phyloP scores from a whole-genome alignment of 1,140 invertebrate species.

The Aphis gossypii region DNA sequence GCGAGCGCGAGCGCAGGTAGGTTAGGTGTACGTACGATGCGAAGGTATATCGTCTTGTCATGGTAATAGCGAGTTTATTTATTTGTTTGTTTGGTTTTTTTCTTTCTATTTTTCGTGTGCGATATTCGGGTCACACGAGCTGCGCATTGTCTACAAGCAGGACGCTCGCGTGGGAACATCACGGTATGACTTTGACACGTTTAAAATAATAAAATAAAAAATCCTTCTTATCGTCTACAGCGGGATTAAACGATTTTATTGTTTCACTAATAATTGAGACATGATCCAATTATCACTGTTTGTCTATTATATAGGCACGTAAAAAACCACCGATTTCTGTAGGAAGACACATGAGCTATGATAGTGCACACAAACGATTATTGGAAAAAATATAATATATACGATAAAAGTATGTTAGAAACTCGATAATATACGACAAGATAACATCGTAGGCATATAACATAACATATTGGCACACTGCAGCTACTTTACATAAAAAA shows the following conservation, averaged over 20 bases:
- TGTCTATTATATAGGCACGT: neutral
- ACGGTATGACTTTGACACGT: constrained; percentile 46
- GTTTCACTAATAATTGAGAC: neutral
- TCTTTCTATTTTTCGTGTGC: constrained; percentile 21
- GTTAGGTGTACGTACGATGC: neutral
- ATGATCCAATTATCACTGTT: neutral
- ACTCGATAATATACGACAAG: neutral
- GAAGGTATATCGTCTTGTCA: constrained; percentile 18
- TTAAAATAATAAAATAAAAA: constrained; percentile 31
- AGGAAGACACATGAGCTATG: neutral
- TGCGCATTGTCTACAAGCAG: neutral
- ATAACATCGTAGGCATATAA: no score
- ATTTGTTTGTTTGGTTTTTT: constrained; percentile 17
- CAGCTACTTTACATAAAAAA: neutral
- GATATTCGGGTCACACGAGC: constrained; percentile 56
- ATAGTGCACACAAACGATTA: neutral
- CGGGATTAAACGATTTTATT: neutral
- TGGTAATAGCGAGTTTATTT: neutral
- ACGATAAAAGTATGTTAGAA: neutral
- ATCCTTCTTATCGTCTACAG: neutral
- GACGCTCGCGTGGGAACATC: constrained; percentile 41
- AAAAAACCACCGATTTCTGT: neutral
- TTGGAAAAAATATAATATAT: neutral
- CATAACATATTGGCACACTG: neutral
- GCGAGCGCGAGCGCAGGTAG: neutral